Evolutionary conservation across 2,888 invertebrate genomes (phyloP), one percentile per base, ranked within the genome.

Genomic region (Coremacera marginata): DNA sequence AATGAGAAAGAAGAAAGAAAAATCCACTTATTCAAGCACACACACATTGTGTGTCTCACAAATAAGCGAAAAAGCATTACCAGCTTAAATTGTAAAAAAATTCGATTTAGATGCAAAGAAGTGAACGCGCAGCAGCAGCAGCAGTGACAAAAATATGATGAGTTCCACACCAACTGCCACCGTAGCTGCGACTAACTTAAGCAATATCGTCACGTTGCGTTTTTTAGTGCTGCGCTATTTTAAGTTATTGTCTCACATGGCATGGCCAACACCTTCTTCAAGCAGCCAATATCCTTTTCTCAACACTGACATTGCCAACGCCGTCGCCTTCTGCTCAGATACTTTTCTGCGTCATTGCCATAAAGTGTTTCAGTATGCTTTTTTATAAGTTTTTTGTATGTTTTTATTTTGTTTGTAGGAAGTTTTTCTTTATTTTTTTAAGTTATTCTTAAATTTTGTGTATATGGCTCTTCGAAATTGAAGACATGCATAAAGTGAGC

Each of bases 401-500:
- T 31, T 65, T 34, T 22, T 34, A n/a, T 52, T 65, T 27, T 63
- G 27, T 25, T 65, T 62, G 31, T 52, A 22, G n/a, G 16, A 52
- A 31, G n/a, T 37, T 52, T 27, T 31, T 31, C 4, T 27, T 60
- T 22, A 51, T 73, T 62, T 19, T 25, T 62, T 44, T 22, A 2
- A n/a, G 16, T 34, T 72, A 37, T 71, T 55, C 37, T 71, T 55
- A 19, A 22, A 57, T 22, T 71, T 71, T 34, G 8, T 71, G 2
- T 57, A 57, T 14, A 22, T 70, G 14, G n/a, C 34, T 55, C 75
- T 37, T 37, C 55, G 44, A 67, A 72, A 65, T 67, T 76, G 76
- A 65, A 76, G 71, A 44, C 76, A 76, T 76, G 76, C 71, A 71
- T 63, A 75, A 75, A 75, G 62, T 60, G 25, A 71, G 44, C 44